phyloP scores from a whole-genome alignment of 2,888 invertebrate species.

The Toxonevra muliebris region DNA sequence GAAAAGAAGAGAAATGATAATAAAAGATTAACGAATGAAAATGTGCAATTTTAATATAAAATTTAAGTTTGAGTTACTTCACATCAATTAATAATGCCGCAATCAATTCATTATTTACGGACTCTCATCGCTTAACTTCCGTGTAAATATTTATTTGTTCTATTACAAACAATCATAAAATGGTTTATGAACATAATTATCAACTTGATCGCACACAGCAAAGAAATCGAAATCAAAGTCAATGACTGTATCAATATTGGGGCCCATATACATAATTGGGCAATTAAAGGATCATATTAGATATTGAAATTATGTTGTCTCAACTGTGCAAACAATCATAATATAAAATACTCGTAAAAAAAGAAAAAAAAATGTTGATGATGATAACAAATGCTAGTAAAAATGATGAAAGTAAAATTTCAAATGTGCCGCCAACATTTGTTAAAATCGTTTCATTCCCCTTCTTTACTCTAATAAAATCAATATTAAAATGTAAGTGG shows the following conservation, averaged over 20 bases:
- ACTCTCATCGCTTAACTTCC: neutral
- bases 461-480: neutral
- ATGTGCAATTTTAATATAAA: neutral
- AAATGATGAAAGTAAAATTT: conserved; percentile 22
- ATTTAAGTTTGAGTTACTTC: no score
- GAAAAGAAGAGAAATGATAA: neutral
- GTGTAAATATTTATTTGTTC: conserved; percentile 1
- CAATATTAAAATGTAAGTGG: conserved; percentile 3
- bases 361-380: neutral
- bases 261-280: conserved; percentile 20
- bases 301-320: conserved; percentile 8
- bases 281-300: conserved; percentile 19
- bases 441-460: no score
- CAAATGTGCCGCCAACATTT: conserved; percentile 14
- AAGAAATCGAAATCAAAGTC: conserved; percentile 29
- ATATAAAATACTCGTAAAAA: neutral
- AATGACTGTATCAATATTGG: conserved; percentile 29
- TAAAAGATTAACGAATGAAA: neutral
- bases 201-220: neutral
- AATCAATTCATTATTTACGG: neutral
- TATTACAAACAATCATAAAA: neutral
- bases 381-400: neutral
- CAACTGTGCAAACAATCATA: conserved; percentile 10
- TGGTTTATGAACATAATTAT: neutral
- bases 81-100: conserved; percentile 8